phyloP scores from a whole-genome alignment of 2,888 invertebrate species.

The Gibbula magus region DNA sequence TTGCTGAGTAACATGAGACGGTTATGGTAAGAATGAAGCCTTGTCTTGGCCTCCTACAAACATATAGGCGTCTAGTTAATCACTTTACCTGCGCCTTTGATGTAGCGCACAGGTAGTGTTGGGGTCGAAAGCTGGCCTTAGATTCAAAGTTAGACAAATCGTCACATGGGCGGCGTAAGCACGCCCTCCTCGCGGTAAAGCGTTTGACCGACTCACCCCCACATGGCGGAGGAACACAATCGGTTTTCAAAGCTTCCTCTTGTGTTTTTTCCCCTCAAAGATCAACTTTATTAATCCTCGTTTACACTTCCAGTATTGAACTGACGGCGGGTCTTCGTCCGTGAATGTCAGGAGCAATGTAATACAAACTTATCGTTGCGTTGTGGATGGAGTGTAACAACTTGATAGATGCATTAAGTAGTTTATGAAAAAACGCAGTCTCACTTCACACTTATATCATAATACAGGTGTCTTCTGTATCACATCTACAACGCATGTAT shows the following conservation, averaged over 20 bases:
- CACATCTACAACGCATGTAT: no score
- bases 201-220: constrained; percentile 3
- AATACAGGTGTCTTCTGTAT: no score
- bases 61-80: background rate
- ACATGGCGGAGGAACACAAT: constrained; percentile 2
- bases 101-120: background rate
- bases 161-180: background rate
- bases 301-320: background rate
- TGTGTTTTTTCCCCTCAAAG: background rate
- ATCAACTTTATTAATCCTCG: constrained; percentile 1
- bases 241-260: constrained; percentile 7
- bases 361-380: background rate
- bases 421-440: no score
- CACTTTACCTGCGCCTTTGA: background rate
- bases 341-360: background rate
- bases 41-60: background rate
- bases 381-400: background rate
- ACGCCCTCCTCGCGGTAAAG: background rate
- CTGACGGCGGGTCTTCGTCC: background rate
- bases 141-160: background rate
- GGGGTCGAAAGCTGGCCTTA: no score
- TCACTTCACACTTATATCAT: no score
- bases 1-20: background rate
- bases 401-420: background rate
- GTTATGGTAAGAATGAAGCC: background rate